Evolutionary conservation across 2,113 vertebrate species (phyloP), one percentile per base, ranked within the genome.

Genomic region (Paracanthobrama guichenoti): DNA sequence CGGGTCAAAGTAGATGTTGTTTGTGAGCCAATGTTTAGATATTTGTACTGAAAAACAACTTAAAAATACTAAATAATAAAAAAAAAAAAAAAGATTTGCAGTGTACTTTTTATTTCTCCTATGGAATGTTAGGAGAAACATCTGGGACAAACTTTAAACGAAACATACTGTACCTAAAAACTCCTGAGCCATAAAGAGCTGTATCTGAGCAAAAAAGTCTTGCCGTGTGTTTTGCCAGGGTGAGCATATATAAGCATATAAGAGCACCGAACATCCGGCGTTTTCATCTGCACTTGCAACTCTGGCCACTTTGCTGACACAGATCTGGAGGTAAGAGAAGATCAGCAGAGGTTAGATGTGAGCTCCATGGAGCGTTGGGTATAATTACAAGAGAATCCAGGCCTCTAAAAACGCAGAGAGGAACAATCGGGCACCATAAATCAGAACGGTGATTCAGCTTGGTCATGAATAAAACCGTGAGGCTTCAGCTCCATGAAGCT

Each of bases 391-490:
- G 57, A 73, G 42, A 86, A 84, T 53, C 84, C 73, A 86, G 59
- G 75, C 88, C 74, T 88, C 88, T 89, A 88, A 88, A 55, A 89
- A 86, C 74, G 39, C 50, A 26, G 84, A 22, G 62, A 31, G 77
- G 80, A 77, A 84, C 83, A 85, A 89, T 66, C 50, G 31, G 84
- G 64, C 35, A 31, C 44, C 88, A 90, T 91, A 85, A 92, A 92
- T 92, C 88, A 92, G 79, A 24, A 42, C 48, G 64, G 83, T 67
- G 76, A 82, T 88, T 90, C 50, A 85, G 83, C 72, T 81, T 78
- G 62, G 79, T 88, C 80, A 86, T 89, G 82, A 87, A 84, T 84
- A 86, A 82, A 64, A 73, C 24, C 13, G 35, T 2, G 35, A 69
- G 73, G 75, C 75, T 86, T 67, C 7, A 78, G 78, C 84, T 57